Base-by-base conservation (phyloP, 2,888 invertebrate species). In the Lasioglossum oenotherae region DNA sequence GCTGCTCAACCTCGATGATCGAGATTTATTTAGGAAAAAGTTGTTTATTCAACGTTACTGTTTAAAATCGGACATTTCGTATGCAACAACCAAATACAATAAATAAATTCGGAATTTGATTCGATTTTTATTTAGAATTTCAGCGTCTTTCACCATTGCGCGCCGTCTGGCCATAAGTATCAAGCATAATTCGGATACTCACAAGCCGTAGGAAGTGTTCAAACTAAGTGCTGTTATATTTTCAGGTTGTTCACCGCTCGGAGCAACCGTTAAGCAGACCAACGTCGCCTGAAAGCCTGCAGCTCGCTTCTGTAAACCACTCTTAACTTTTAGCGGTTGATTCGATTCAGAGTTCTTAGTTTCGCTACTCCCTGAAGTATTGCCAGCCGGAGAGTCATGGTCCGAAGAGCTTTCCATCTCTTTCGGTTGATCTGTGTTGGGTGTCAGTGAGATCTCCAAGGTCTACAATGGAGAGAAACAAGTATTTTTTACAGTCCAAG, bases 201-300 rank as follows among this genome's bases (percentile, higher is more conserved):
- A 99, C 99, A 99, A 97, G 96, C 99, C 99, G 96, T 99, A 99
- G 83, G 98, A 98, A 92, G 99, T 99, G 96, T 99, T 99, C 95
- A 99, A 97, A 93, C 98, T 97, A 94, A 99, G 97, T 90, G 99
- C 97, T 92, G 98, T 97, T 94, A 99, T 97, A 95, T 97, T 97
- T 95, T 98, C 97, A 92, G 99, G 97, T 93, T 98, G 97, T 96
- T 97, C 97, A 73, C 97, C 97, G 93, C 97, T 97, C 87, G 96
- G 96, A 96, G 98, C 98, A 78, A 97, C 97, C 93, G 99, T 98
- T 94, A 99, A 96, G 95, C 99, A 99, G 91, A 99, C 98, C 90
- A 99, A 96, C 94, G 99, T 98, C 75, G 99, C 98, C 96, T 99
- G 99, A 96, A 99, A 99, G 90, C 99, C 99, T n/a, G 99, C 96